Percentiles rank a stretch among this genome's conserved stretches.
phyloP scores from a whole-genome alignment of 2,797 vertebrate species.

The Cossypha heuglini region DNA sequence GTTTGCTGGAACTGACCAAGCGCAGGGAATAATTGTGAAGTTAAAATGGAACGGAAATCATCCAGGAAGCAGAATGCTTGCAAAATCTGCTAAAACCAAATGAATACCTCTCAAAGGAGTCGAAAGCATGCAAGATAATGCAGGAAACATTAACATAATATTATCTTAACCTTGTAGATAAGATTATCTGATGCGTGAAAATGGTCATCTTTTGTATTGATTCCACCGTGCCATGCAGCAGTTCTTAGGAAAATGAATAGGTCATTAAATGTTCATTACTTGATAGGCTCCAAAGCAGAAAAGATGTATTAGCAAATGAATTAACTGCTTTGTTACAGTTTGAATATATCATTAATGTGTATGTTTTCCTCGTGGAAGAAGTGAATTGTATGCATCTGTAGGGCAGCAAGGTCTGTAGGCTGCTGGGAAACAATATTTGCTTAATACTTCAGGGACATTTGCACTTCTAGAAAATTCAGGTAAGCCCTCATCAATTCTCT shows the following conservation, averaged over 20 bases:
- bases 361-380: neutral
- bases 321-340: slow-evolving; percentile 57
- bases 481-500: neutral
- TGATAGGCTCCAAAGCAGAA: slow-evolving; percentile 58
- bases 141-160: slow-evolving; percentile 68
- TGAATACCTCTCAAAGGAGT: slow-evolving; percentile 47
- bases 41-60: neutral
- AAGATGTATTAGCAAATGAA: slow-evolving; percentile 66
- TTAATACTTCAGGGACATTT: neutral
- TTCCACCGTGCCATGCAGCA: slow-evolving; percentile 15
- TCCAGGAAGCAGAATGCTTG: neutral
- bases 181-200: slow-evolving; percentile 68
- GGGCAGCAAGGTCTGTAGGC: neutral
- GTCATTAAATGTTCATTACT: slow-evolving; percentile 65
- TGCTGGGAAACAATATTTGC: neutral
- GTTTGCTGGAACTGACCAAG: neutral
- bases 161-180: slow-evolving; percentile 72
- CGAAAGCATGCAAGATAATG: slow-evolving; percentile 28
- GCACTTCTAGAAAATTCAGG: neutral
- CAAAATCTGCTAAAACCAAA: slow-evolving; percentile 46
- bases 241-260: slow-evolving; percentile 61
- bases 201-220: slow-evolving; percentile 70
- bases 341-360: slow-evolving; percentile 57
- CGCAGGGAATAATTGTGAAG: neutral
- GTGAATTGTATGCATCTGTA: neutral